phyloP scores from a whole-genome alignment of 2,113 vertebrate species.

The Scopus umbretta region DNA sequence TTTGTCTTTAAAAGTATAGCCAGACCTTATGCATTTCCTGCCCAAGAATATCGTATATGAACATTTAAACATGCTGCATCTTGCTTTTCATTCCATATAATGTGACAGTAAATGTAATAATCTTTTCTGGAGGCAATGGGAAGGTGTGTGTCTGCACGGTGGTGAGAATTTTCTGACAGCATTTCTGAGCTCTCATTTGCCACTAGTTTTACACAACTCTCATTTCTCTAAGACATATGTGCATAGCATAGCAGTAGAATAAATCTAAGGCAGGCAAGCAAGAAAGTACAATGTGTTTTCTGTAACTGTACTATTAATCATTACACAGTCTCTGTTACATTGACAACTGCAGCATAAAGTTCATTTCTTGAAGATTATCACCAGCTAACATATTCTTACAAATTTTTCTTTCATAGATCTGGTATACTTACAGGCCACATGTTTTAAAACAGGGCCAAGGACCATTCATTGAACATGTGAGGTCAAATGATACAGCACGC shows the following conservation, averaged over 20 bases:
- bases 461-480: neutral
- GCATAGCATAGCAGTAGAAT: neutral
- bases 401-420: neutral
- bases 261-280: slow-evolving; percentile 11
- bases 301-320: neutral
- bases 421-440: neutral
- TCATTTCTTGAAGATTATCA: neutral
- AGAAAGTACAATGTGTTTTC: neutral
- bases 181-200: neutral
- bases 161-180: neutral
- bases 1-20: neutral
- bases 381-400: neutral
- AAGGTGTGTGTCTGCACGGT: neutral
- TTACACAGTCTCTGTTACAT: neutral
- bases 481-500: neutral
- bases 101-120: neutral
- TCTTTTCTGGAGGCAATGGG: neutral
- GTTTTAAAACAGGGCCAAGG: neutral
- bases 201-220: neutral
- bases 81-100: neutral
- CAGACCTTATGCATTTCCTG: neutral
- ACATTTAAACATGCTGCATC: neutral
- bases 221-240: neutral
- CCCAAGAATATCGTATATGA: neutral
- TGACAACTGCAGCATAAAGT: neutral